These are phyloP conservation scores for Epicampocera succincta DNA, from an alignment of 2,888 invertebrate genomes.

Conservation along the genomic window DNA sequence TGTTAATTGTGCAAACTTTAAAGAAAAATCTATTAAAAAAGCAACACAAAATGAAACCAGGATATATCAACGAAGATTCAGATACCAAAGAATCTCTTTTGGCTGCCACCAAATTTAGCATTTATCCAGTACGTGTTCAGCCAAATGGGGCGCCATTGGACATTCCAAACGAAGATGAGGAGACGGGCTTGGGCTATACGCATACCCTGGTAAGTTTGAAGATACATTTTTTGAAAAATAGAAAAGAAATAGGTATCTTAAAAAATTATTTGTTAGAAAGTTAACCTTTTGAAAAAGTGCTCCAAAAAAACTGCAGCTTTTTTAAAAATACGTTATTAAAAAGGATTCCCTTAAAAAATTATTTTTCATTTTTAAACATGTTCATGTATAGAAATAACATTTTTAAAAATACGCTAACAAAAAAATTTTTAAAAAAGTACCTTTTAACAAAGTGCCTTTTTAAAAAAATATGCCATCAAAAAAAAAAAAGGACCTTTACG, in stretches of 20 bases:
- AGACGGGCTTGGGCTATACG: constrained; percentile 78
- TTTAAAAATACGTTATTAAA: no score
- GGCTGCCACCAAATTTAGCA: constrained; percentile 73
- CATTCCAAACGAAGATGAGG: constrained; percentile 70
- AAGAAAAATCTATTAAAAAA: constrained; percentile 23
- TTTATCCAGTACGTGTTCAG: constrained; percentile 74
- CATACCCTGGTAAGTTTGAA: constrained; percentile 77
- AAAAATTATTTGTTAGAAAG: background rate
- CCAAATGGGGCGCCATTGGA: constrained; percentile 45
- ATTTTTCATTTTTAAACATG: no score
- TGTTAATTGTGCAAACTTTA: constrained; percentile 39
- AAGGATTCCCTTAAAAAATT: no score
- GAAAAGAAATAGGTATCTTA: background rate
- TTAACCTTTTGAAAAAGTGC: background rate
- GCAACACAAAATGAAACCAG: constrained; percentile 48
- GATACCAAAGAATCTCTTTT: constrained; percentile 74
- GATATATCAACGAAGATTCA: constrained; percentile 55
- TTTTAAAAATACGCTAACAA: background rate
- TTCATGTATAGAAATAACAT: no score
- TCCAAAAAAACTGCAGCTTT: background rate
- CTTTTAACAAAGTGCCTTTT: background rate
- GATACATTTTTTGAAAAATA: background rate
- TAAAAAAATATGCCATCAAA: background rate
- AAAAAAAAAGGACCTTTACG: no score
- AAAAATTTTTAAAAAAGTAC: background rate